These are phyloP conservation scores for Beaufortia kweichowensis DNA, from an alignment of 2,113 vertebrate species.

Conservation along the genomic window DNA sequence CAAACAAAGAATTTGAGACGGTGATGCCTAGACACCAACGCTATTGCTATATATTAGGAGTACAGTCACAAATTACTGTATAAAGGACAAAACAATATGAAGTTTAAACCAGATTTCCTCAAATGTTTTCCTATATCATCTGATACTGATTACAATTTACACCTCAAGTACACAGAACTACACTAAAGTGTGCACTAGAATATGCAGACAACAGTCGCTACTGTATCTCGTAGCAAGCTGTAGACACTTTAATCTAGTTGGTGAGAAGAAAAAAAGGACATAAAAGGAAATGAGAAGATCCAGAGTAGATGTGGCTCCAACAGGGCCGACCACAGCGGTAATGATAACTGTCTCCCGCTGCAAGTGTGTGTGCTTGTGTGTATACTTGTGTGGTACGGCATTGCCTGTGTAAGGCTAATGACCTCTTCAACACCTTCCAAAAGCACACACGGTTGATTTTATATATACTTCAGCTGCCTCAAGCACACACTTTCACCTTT, in stretches of 20 bases:
- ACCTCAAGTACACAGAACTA: neutral
- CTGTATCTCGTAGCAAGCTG: neutral
- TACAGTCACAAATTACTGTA: neutral
- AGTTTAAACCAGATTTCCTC: neutral
- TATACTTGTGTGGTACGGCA: conserved; percentile 9
- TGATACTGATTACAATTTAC: neutral
- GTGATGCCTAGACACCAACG: neutral
- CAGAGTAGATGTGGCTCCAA: conserved; percentile 29
- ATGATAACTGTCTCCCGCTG: conserved; percentile 32
- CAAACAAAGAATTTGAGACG: neutral
- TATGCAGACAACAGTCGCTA: neutral
- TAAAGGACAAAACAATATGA: neutral
- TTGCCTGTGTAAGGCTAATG: conserved; percentile 31
- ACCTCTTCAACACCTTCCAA: conserved; percentile 41
- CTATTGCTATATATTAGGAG: neutral
- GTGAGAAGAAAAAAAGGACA: conserved; percentile 3
- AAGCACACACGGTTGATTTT: conserved; percentile 39
- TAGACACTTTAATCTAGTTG: conserved; percentile 32
- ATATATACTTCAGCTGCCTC: conserved; percentile 28
- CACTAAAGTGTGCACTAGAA: conserved; percentile 17
- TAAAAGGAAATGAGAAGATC: conserved; percentile 38
- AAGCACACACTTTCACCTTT: conserved; percentile 31
- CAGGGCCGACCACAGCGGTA: neutral
- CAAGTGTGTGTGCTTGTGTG: conserved; percentile 4
- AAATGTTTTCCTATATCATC: neutral